Evolutionary conservation across 2,113 vertebrate species (phyloP).

Genomic region (Amblyopsis rosae): DNA sequence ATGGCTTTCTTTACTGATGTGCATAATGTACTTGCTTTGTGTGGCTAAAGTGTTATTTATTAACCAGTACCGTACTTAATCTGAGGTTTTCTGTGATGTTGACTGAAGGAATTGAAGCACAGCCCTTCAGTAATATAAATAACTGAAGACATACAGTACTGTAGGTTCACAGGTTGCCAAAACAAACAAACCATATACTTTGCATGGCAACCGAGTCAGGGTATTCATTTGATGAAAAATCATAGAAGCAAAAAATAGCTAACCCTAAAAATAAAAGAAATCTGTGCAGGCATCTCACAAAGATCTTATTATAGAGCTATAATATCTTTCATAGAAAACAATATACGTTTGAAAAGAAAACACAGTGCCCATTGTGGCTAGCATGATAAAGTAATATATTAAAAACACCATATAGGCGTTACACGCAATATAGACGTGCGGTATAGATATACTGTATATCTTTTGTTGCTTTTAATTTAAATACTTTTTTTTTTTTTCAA

Average conservation of each 20-base stretch:
- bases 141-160: not conserved
- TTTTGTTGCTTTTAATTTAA: too few relatives aligned
- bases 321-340: too few relatives aligned
- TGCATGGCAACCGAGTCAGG: not conserved
- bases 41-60: constrained; percentile 17
- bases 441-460: too few relatives aligned
- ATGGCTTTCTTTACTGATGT: not conserved
- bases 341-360: not conserved
- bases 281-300: not conserved
- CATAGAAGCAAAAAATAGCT: not conserved
- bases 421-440: too few relatives aligned
- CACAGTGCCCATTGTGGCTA: not conserved
- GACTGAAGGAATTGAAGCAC: constrained; percentile 24
- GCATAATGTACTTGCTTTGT: not conserved
- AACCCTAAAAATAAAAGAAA: too few relatives aligned
- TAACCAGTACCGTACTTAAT: constrained; percentile 14
- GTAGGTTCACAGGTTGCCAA: not conserved
- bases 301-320: too few relatives aligned
- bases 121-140: constrained; percentile 18
- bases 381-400: too few relatives aligned
- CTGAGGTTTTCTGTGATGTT: constrained; percentile 17
- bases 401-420: too few relatives aligned
- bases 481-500: too few relatives aligned
- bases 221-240: not conserved
- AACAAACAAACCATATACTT: not conserved